Percentiles rank a stretch among this genome's conserved stretches.
Conservation (phyloP, 2,888 invertebrate species). For the Seira sanloemensis region DNA sequence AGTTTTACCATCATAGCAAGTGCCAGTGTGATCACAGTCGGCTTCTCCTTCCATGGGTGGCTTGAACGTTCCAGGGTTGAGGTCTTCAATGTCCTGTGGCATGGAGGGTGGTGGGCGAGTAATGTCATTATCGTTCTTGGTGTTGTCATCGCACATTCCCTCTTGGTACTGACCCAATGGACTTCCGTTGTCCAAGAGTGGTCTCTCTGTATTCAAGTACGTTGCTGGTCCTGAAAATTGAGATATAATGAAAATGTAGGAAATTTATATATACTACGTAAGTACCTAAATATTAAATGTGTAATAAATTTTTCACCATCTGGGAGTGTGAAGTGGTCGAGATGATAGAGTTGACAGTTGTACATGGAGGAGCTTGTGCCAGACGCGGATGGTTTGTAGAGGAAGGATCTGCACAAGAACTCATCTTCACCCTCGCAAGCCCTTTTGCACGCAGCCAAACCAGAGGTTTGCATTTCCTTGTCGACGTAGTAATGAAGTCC, state of each 20-base stretch:
- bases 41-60: constrained; percentile 69
- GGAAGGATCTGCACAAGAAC: constrained; percentile 90
- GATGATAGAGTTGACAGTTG: constrained; percentile 93
- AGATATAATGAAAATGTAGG: no score
- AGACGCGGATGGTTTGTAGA: constrained; percentile 77
- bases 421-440: constrained; percentile 95
- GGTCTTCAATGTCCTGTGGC: constrained; percentile 60
- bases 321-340: constrained; percentile 89
- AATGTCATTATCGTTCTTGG: constrained; percentile 53
- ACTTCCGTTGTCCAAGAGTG: constrained; percentile 93
- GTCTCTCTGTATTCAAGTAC: constrained; percentile 89
- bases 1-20: constrained; percentile 91
- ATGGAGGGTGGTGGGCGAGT: constrained; percentile 55
- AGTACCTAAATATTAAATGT: no score
- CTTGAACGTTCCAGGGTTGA: constrained; percentile 69
- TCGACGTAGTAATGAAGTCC: constrained; percentile 94
- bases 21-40: constrained; percentile 94
- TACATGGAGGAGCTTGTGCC: constrained; percentile 84
- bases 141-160: constrained; percentile 91
- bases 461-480: constrained; percentile 91
- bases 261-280: no score
- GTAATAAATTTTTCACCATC: no score
- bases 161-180: constrained; percentile 91
- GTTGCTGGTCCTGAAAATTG: constrained; percentile 94
- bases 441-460: constrained; percentile 90